phyloP scores from a whole-genome alignment of 1,140 invertebrate species.

The Danaus melanippus region DNA sequence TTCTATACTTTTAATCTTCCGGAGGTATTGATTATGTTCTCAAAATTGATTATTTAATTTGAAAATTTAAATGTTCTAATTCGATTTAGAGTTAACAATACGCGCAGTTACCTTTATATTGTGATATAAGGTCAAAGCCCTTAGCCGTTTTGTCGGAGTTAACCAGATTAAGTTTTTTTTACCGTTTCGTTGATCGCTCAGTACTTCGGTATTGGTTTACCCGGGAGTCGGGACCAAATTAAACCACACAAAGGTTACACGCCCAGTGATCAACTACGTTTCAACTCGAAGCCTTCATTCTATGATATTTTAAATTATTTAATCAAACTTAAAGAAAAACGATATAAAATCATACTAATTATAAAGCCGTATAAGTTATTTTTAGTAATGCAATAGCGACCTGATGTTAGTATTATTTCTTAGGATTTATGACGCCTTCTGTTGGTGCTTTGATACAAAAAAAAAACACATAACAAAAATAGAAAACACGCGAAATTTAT shows the following conservation, averaged over 20 bases:
- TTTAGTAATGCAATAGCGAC: too few relatives aligned
- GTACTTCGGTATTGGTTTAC: slow-evolving; percentile 13
- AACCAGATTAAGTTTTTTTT: slow-evolving; percentile 43
- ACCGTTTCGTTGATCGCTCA: slow-evolving; percentile 19
- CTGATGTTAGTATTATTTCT: too few relatives aligned
- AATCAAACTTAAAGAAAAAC: too few relatives aligned
- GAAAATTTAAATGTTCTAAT: too few relatives aligned
- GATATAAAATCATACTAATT: too few relatives aligned
- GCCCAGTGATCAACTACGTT: too few relatives aligned
- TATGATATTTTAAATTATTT: too few relatives aligned
- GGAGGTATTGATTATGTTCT: too few relatives aligned
- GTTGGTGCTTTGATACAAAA: slow-evolving; percentile 13
- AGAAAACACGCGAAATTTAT: slow-evolving; percentile 23
- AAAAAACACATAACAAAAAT: slow-evolving; percentile 10
- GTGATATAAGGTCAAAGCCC: slow-evolving; percentile 28
- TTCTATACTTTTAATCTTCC: too few relatives aligned
- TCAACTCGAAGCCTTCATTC: too few relatives aligned
- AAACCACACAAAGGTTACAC: not conserved
- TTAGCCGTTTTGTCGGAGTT: slow-evolving; percentile 35
- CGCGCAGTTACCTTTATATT: slow-evolving; percentile 20
- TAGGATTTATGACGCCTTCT: slow-evolving; percentile 13
- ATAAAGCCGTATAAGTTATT: too few relatives aligned
- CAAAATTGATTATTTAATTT: too few relatives aligned
- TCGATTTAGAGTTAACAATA: slow-evolving; percentile 4
- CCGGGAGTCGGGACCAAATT: slow-evolving; percentile 9